Conservation (phyloP, 2,888 invertebrate genomes). For the Acanthococcus lagerstroemiae region DNA sequence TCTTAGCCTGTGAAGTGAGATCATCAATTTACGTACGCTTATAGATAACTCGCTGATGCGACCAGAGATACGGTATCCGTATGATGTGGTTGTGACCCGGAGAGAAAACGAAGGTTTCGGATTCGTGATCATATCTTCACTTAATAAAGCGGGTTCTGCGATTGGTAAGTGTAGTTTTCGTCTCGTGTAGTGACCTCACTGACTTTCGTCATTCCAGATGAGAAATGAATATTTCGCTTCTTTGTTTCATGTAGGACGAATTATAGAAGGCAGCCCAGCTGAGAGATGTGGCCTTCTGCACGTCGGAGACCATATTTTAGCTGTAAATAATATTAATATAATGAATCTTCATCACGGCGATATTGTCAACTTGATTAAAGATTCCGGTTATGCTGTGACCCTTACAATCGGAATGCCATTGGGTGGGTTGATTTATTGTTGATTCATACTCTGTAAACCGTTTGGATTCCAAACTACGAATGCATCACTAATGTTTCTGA, state of each 20-base stretch:
- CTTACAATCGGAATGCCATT: constrained; percentile 60
- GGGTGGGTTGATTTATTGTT: constrained; percentile 37
- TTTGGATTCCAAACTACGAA: background rate
- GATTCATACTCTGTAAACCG: background rate
- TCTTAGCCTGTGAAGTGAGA: too few relatives aligned
- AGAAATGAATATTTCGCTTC: background rate
- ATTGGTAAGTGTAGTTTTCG: constrained; percentile 53
- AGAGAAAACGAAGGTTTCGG: constrained; percentile 95
- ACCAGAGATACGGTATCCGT: constrained; percentile 49
- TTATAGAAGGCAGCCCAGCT: constrained; percentile 92
- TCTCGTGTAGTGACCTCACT: background rate
- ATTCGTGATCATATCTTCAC: constrained; percentile 94
- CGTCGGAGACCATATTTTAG: constrained; percentile 90
- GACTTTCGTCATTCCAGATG: background rate
- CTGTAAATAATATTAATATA: constrained; percentile 87
- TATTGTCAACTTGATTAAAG: constrained; percentile 94
- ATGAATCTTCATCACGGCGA: constrained; percentile 88
- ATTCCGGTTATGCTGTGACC: constrained; percentile 83
- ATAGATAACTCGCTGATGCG: constrained; percentile 5
- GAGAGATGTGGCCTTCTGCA: constrained; percentile 81
- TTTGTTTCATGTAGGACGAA: constrained; percentile 57
- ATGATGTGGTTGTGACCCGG: constrained; percentile 83
- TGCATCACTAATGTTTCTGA: background rate
- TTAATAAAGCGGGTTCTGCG: constrained; percentile 76
- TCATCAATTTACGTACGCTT: background rate